Evolutionary conservation across 2,888 invertebrate genomes (phyloP).

Genomic region (Crepidodera aurea): DNA sequence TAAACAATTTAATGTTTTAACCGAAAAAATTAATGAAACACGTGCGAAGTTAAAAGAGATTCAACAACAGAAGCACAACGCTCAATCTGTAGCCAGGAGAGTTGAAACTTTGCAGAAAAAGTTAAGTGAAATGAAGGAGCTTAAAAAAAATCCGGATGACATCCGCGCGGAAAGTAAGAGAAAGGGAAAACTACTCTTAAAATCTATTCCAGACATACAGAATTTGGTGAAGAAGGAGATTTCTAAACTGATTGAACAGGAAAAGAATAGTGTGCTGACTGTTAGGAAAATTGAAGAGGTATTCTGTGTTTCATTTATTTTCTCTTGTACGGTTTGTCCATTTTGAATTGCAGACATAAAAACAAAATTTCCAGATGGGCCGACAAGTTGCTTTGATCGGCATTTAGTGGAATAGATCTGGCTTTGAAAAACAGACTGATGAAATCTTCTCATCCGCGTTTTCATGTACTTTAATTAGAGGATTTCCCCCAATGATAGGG

Average conservation of each 20-base stretch:
- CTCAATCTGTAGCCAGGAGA: constrained; percentile 42
- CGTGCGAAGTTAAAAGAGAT: constrained; percentile 46
- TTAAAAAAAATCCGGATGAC: constrained; percentile 45
- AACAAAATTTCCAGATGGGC: too few relatives aligned
- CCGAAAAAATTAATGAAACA: constrained; percentile 42
- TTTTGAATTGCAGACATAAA: too few relatives aligned
- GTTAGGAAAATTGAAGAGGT: constrained; percentile 46
- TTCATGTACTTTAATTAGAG: too few relatives aligned
- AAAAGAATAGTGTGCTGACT: constrained; percentile 42
- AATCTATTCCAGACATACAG: constrained; percentile 43
- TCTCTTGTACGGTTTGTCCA: too few relatives aligned
- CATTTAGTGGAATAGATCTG: too few relatives aligned
- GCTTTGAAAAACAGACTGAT: too few relatives aligned
- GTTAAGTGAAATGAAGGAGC: constrained; percentile 42
- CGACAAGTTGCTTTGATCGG: too few relatives aligned
- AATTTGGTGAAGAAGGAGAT: constrained; percentile 44
- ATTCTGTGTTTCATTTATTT: neutral
- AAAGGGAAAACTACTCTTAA: constrained; percentile 43
- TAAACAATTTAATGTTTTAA: constrained; percentile 46
- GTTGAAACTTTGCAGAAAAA: constrained; percentile 40
- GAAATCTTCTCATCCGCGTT: too few relatives aligned
- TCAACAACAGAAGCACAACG: constrained; percentile 41
- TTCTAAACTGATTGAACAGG: constrained; percentile 32
- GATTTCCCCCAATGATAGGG: too few relatives aligned
- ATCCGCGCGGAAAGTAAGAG: constrained; percentile 52